phyloP scores from a whole-genome alignment of 1,140 invertebrate species.

The Heliconius melpomene region DNA sequence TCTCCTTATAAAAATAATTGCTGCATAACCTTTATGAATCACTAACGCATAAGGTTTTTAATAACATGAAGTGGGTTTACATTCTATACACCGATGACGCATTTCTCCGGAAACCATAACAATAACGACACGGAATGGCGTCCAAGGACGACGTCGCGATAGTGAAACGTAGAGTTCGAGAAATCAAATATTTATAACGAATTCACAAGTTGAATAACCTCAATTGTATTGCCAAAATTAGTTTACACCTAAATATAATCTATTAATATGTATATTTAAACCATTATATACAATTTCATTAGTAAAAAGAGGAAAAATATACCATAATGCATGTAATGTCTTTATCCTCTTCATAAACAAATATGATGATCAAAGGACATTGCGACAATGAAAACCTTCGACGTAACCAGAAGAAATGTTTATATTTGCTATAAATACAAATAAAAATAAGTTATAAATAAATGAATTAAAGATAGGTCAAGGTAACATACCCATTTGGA shows the following conservation, averaged over 20 bases:
- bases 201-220: not conserved
- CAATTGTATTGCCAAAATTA: not conserved
- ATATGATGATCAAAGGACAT: no score
- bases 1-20: no score
- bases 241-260: no score
- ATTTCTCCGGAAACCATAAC: slow-evolving; percentile 13
- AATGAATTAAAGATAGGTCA: slow-evolving; percentile 16
- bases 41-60: not conserved
- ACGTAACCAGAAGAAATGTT: no score
- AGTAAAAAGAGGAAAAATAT: not conserved
- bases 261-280: no score
- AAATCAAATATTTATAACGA: not conserved
- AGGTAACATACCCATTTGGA: slow-evolving; percentile 68
- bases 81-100: not conserved
- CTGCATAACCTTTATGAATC: not conserved
- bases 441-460: no score
- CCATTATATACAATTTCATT: no score
- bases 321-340: not conserved
- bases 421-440: no score
- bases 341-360: not conserved
- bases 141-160: not conserved
- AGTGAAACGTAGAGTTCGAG: not conserved
- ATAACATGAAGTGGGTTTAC: not conserved
- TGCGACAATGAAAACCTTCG: no score
- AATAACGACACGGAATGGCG: slow-evolving; percentile 7